phyloP scores from a whole-genome alignment of 2,888 invertebrate genomes.

The Oscheius sp. region DNA sequence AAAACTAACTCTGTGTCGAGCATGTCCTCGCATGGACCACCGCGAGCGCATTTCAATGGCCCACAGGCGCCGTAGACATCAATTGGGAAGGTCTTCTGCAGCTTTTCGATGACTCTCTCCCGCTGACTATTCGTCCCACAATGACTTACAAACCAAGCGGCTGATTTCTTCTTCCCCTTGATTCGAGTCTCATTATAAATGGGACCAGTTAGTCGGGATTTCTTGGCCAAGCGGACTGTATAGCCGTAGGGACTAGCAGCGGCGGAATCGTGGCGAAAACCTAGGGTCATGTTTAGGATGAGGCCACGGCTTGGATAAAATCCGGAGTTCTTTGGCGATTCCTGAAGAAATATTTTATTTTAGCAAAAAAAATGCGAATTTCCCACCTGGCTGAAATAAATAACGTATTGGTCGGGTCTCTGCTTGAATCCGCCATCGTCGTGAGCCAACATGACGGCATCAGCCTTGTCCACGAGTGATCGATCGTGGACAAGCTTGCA shows the following conservation, averaged over 20 bases:
- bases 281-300: constrained; percentile 62
- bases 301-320: constrained; percentile 8
- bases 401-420: constrained; percentile 43
- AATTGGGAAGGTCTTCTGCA: constrained; percentile 61
- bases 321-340: constrained; percentile 52
- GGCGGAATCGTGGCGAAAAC: constrained; percentile 65
- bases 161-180: constrained; percentile 55
- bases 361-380: constrained; percentile 12
- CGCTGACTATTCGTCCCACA: constrained; percentile 59
- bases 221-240: constrained; percentile 58
- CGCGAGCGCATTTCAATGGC: constrained; percentile 55
- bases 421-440: constrained; percentile 35
- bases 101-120: constrained; percentile 53
- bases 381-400: constrained; percentile 53
- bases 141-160: constrained; percentile 67
- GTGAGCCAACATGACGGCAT: constrained; percentile 32
- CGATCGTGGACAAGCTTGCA: constrained; percentile 55
- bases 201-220: constrained; percentile 21
- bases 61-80: constrained; percentile 68
- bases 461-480: constrained; percentile 34
- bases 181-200: constrained; percentile 29
- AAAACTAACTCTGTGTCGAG: constrained; percentile 58
- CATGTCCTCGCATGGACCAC: constrained; percentile 54
- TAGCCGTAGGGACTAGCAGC: constrained; percentile 68
- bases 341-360: constrained; percentile 42